phyloP scores from a whole-genome alignment of 2,888 invertebrate genomes.

The Alloplasta piceator region DNA sequence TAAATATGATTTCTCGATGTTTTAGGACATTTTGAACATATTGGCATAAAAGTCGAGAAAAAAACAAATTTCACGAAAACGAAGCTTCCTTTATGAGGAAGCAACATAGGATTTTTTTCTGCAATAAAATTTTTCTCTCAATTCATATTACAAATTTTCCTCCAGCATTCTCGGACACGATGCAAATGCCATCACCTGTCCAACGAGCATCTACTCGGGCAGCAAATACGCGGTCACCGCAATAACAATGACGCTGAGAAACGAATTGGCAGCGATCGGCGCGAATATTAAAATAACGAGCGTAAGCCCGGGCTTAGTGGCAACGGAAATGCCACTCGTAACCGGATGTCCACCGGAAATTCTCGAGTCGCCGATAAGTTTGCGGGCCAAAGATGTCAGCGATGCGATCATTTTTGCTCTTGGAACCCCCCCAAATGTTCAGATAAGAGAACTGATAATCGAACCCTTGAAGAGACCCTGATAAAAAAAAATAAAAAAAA shows the following conservation, averaged over 20 bases:
- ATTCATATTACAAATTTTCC: background rate
- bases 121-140: too few relatives aligned
- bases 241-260: conserved; percentile 82
- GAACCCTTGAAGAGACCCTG: too few relatives aligned
- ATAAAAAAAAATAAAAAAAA: too few relatives aligned
- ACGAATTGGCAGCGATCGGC: conserved; percentile 80
- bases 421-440: conserved; percentile 72
- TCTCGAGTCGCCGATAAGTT: conserved; percentile 25
- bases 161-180: conserved; percentile 43
- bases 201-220: conserved; percentile 67
- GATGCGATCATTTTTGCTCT: conserved; percentile 80
- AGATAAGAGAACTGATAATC: conserved; percentile 37
- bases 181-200: background rate
- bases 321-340: conserved; percentile 83
- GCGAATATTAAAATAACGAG: conserved; percentile 83
- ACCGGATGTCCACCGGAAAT: conserved; percentile 47
- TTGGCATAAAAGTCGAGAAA: too few relatives aligned
- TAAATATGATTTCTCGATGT: too few relatives aligned
- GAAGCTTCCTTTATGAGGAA: too few relatives aligned
- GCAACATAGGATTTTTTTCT: too few relatives aligned
- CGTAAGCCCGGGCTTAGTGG: conserved; percentile 87
- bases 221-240: conserved; percentile 83
- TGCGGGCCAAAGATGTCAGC: conserved; percentile 80
- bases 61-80: too few relatives aligned
- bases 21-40: too few relatives aligned